Evolutionary conservation across 2,113 vertebrate genomes (phyloP).

Genomic region (Morone chrysops): DNA sequence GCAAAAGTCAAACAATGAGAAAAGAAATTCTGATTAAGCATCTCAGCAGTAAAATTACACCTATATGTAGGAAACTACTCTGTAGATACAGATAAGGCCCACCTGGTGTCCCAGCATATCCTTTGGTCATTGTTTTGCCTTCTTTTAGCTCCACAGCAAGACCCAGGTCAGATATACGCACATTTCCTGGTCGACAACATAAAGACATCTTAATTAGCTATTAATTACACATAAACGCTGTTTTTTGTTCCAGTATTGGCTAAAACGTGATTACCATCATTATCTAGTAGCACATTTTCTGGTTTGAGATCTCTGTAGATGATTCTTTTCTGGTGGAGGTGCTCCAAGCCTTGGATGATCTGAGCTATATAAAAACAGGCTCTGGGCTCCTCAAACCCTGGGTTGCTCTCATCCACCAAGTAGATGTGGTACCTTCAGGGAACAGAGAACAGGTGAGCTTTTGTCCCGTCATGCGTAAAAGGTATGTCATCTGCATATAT

Average conservation of each 20-base stretch:
- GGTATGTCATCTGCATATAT: no score
- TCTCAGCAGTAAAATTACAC: not conserved
- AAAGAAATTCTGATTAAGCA: not conserved
- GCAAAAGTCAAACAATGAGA: not conserved
- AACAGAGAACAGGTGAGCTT: constrained; percentile 2
- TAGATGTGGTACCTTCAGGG: constrained; percentile 85
- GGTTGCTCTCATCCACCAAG: constrained; percentile 87
- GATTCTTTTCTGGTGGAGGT: constrained; percentile 87
- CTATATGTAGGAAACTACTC: not conserved
- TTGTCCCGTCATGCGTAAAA: not conserved
- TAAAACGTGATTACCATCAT: constrained; percentile 79
- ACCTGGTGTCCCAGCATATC: constrained; percentile 89
- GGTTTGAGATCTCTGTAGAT: constrained; percentile 93
- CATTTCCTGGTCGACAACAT: constrained; percentile 79
- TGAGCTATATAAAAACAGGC: constrained; percentile 86
- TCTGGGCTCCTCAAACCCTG: constrained; percentile 82
- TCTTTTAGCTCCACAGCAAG: constrained; percentile 90
- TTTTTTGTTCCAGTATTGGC: not conserved
- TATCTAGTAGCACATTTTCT: constrained; percentile 93
- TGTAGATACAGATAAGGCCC: constrained; percentile 5
- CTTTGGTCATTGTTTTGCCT: constrained; percentile 84
- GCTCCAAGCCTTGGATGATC: constrained; percentile 88
- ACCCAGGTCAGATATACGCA: constrained; percentile 92
- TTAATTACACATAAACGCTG: not conserved
- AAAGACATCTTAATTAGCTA: not conserved